Evolutionary conservation across 2,797 vertebrate genomes (phyloP).

Genomic region (Myotis findleyi): DNA sequence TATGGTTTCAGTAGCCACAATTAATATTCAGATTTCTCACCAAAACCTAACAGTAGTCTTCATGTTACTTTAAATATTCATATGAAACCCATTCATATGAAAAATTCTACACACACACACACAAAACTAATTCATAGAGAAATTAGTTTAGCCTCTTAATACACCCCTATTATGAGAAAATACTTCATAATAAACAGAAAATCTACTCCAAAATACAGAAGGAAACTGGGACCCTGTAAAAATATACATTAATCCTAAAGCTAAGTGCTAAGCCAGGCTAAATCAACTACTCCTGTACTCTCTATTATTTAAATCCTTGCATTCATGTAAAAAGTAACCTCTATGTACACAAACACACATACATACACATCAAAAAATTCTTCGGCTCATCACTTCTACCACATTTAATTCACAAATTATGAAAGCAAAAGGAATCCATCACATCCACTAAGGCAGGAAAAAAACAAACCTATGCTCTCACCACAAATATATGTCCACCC

Average conservation of each 20-base stretch:
- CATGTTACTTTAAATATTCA: slow-evolving; percentile 82
- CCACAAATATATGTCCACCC: slow-evolving; percentile 42
- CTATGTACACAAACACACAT: not conserved
- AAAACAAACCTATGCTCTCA: not conserved
- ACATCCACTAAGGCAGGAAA: not conserved
- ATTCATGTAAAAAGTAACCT: slow-evolving; percentile 36
- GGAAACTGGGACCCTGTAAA: slow-evolving; percentile 17
- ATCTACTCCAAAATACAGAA: slow-evolving; percentile 46
- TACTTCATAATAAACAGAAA: slow-evolving; percentile 59
- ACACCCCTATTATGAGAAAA: slow-evolving; percentile 69
- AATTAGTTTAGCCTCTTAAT: slow-evolving; percentile 71
- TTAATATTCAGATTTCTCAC: slow-evolving; percentile 84
- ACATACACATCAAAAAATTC: not conserved
- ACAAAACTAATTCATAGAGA: slow-evolving; percentile 57
- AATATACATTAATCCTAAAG: slow-evolving; percentile 61
- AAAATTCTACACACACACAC: too few relatives aligned
- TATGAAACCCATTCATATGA: slow-evolving; percentile 22
- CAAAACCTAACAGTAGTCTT: slow-evolving; percentile 76
- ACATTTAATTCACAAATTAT: not conserved
- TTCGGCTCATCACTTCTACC: not conserved
- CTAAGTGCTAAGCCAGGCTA: slow-evolving; percentile 4
- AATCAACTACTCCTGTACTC: not conserved
- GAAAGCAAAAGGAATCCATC: slow-evolving; percentile 57
- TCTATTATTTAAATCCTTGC: slow-evolving; percentile 56
- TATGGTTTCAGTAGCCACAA: slow-evolving; percentile 80